Evolutionary conservation across 2,113 vertebrate genomes (phyloP).

Genomic region (Oreochromis spilurus): DNA sequence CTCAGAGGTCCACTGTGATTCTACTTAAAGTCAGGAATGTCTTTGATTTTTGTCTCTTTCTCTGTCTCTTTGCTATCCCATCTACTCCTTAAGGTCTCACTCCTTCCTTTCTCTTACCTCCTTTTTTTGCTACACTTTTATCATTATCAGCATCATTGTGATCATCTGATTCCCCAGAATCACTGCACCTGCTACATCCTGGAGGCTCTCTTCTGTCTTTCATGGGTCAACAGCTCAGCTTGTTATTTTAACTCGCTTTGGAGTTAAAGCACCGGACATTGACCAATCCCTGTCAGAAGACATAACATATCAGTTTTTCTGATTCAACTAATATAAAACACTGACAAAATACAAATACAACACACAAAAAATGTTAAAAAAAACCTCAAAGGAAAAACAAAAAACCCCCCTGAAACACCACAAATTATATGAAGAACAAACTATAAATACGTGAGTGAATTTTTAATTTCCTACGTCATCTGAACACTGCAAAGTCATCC

Average conservation of each 20-base stretch:
- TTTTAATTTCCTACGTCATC: neutral
- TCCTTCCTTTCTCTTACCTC: neutral
- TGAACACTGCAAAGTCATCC: neutral
- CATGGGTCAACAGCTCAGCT: neutral
- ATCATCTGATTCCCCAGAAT: neutral
- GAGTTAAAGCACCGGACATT: neutral
- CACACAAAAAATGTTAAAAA: neutral
- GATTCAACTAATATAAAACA: neutral
- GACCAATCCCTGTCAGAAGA: neutral
- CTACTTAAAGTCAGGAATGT: neutral
- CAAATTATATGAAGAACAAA: neutral
- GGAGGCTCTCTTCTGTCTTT: neutral
- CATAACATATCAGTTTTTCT: neutral
- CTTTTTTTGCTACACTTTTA: neutral
- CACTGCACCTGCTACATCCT: neutral
- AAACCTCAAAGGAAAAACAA: neutral
- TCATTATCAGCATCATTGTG: neutral
- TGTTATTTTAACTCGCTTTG: neutral
- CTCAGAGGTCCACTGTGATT: neutral
- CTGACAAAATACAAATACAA: neutral
- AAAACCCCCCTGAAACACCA: accelerated
- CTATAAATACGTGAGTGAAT: neutral
- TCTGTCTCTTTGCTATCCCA: neutral
- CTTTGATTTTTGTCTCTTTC: neutral
- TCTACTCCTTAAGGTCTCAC: neutral